phyloP scores from a whole-genome alignment of 2,113 vertebrate genomes.

The Nothobranchius furzeri region DNA sequence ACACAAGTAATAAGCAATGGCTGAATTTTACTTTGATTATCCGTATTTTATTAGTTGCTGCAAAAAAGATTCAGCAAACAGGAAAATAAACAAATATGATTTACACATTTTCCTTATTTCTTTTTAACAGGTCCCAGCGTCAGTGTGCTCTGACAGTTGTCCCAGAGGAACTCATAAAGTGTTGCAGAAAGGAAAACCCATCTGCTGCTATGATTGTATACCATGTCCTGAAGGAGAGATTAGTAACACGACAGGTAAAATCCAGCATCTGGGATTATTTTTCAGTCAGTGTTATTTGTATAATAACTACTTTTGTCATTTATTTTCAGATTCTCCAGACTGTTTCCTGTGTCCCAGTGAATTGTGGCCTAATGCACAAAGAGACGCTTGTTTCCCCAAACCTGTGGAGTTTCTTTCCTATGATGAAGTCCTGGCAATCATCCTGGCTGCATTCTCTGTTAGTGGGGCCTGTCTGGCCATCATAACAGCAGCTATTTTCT shows the following conservation, averaged over 20 bases:
- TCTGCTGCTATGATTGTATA: too few species aligned
- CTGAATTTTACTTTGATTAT: background rate
- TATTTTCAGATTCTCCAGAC: conserved; percentile 60
- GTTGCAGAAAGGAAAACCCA: too few species aligned
- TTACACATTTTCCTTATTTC: too few species aligned
- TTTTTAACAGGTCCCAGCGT: too few species aligned
- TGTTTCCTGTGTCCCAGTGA: conserved; percentile 64
- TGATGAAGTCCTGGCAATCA: conserved; percentile 61
- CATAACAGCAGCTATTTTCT: conserved; percentile 55
- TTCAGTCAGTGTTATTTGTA: background rate
- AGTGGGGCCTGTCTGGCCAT: conserved; percentile 58
- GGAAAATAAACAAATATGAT: too few species aligned
- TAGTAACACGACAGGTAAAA: background rate
- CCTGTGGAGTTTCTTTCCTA: conserved; percentile 72
- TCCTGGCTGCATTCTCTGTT: conserved; percentile 60
- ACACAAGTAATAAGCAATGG: background rate
- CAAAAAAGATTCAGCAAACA: too few species aligned
- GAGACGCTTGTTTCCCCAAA: conserved; percentile 61
- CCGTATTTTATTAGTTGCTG: background rate
- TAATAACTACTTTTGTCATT: too few species aligned
- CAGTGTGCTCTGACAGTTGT: too few species aligned
- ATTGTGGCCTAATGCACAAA: conserved; percentile 64
- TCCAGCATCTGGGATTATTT: too few species aligned
- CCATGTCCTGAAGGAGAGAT: background rate
- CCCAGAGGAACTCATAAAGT: too few species aligned